A percentile compares a stretch with the other conserved stretches of the same genome.
These are phyloP conservation scores for Progne subis DNA, from an alignment of 2,113 vertebrate genomes.

Conservation along the genomic window DNA sequence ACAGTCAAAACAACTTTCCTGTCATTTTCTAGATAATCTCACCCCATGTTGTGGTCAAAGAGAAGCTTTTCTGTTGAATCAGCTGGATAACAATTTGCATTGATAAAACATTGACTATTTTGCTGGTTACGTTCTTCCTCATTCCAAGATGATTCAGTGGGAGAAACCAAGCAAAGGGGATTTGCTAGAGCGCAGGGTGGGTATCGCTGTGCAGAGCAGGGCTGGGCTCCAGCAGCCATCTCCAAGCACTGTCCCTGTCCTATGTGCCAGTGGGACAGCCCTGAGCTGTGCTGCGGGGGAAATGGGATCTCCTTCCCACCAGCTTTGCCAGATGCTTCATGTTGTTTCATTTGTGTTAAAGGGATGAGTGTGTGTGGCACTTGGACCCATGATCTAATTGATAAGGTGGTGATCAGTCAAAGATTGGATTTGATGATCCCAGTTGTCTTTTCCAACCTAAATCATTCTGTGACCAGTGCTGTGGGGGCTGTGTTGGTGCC, in stretches of 20 bases:
- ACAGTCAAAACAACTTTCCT: not conserved
- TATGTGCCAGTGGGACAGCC: not conserved
- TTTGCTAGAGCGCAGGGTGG: not conserved
- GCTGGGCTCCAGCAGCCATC: not conserved
- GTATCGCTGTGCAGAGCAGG: fast-evolving
- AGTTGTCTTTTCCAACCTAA: not conserved
- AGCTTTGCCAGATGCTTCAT: not conserved
- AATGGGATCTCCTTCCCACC: not conserved
- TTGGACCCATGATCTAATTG: not conserved
- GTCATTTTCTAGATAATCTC: not conserved
- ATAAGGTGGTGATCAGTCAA: not conserved
- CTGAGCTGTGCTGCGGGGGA: fast-evolving
- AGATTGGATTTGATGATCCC: not conserved
- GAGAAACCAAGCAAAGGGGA: not conserved
- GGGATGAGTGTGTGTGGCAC: not conserved
- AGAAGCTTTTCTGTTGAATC: not conserved
- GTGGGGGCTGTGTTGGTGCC: not conserved
- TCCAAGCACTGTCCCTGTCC: fast-evolving
- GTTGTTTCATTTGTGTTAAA: not conserved
- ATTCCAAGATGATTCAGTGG: not conserved
- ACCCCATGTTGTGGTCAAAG: not conserved
- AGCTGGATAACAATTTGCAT: not conserved
- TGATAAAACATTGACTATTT: not conserved
- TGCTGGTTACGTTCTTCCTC: not conserved
- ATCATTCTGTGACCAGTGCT: not conserved